Percentiles rank a stretch among this genome's conserved stretches.
phyloP scores from a whole-genome alignment of 2,113 vertebrate genomes.

The Silurus meridionalis region DNA sequence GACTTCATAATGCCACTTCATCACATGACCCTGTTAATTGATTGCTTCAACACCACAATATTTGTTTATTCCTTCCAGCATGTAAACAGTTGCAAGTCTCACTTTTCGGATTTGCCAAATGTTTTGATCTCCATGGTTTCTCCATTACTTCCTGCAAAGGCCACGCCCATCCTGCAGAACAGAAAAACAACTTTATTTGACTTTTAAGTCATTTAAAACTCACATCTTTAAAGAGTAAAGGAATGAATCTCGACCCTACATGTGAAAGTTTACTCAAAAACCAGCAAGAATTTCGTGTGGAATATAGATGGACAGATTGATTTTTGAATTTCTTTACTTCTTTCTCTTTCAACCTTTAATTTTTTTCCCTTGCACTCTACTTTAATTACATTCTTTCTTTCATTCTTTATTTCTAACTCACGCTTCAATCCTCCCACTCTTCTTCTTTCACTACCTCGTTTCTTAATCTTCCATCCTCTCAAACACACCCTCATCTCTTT shows the following conservation, averaged over 20 bases:
- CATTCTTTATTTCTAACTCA: not conserved
- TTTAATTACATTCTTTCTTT: not conserved
- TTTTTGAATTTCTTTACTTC: not conserved
- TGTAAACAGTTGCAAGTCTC: conserved; percentile 43
- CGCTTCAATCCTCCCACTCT: not conserved
- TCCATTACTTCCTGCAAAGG: conserved; percentile 81
- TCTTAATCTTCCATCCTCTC: not conserved
- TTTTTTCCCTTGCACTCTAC: not conserved
- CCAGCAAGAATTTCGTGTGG: too few species aligned
- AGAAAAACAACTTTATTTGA: not conserved
- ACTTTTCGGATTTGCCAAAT: conserved; percentile 90
- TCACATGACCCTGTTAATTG: not conserved
- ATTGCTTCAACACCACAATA: not conserved
- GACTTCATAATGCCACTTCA: not conserved
- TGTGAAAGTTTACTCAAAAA: too few species aligned
- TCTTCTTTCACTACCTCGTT: not conserved
- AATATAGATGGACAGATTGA: too few species aligned
- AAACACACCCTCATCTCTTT: not conserved
- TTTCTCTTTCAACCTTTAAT: too few species aligned
- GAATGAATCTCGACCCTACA: too few species aligned
- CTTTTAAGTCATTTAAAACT: too few species aligned
- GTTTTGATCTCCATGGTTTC: conserved; percentile 90
- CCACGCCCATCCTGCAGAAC: conserved; percentile 82
- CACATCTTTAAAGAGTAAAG: too few species aligned
- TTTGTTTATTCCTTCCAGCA: not conserved